Base-by-base conservation (phyloP, 2,888 invertebrate species). In the Noctua janthina region DNA sequence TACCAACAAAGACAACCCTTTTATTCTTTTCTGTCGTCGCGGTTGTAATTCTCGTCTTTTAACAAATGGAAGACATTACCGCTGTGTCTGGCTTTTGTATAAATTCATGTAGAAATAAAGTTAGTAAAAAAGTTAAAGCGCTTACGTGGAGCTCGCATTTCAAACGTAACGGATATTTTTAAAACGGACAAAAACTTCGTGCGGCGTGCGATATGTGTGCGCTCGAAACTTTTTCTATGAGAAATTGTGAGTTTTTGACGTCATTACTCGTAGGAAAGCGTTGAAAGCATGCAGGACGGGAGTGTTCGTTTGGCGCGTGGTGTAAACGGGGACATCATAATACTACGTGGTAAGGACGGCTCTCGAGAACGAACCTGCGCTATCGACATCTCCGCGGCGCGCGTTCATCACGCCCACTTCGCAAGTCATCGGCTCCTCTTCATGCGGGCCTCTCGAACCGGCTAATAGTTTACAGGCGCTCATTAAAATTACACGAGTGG, bases 61-160 rank as follows among this genome's bases (percentile, higher is more conserved):
- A 96, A 95, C 94, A 95, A 95, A 96, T 95, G 96, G 95, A 94
- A 95, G 95, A 95, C 95, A 96, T 96, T 96, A 96, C 95, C 95
- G 94, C 94, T 91, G 93, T 91, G 94, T 92, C 93, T 95, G 94
- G 94, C 95, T 95, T 95, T 96, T 95, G 94, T 94, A 94, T 95
- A 95, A 95, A 96, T 96, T 96, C 94, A 94, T 94, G 94, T 94
- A 93, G 93, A 84, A 94, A 95, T 95, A 93, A 95, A 95, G 94
- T 93, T 95, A 93, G 92, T 93, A 92, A 94, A 95, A 95, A 94
- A 94, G 94, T 94, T 94, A 94, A 95, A 93, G 92, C 94, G 94
- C 93, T 95, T 94, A 93, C 92, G 92, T 92, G 87, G 92, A 90
- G 92, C 91, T 92, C 90, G 92, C 94, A 91, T 93, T 94, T 94